Conservation (phyloP, 64 coral and sea anemone species). For the Montipora capricornis region DNA sequence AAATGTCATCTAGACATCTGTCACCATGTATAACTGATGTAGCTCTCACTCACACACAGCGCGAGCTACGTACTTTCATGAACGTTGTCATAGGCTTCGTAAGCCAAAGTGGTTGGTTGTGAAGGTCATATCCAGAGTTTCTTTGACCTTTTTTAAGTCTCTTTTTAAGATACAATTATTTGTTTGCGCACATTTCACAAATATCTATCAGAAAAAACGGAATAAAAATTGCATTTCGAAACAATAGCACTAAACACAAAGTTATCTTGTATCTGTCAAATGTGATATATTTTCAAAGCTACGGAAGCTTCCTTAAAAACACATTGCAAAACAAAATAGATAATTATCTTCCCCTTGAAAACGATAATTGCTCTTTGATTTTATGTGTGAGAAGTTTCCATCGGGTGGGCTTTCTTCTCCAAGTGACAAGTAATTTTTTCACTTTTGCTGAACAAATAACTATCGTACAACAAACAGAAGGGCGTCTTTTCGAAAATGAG, state of each 20-base stretch:
- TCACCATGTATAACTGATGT: too few species aligned
- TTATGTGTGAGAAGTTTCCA: conserved; percentile 32
- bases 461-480: background rate
- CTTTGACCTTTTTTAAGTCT: background rate
- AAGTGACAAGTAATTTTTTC: background rate
- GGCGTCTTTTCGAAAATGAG: background rate
- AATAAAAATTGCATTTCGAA: background rate
- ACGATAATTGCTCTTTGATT: conserved; percentile 13
- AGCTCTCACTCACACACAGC: too few species aligned
- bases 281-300: background rate
- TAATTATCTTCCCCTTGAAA: background rate
- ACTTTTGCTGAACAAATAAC: conserved; percentile 5
- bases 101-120: background rate
- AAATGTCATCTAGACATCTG: too few species aligned
- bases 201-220: background rate
- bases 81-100: too few species aligned
- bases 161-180: background rate
- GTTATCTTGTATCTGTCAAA: too few species aligned
- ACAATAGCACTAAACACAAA: background rate
- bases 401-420: background rate
- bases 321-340: background rate
- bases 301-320: background rate
- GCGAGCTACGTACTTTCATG: too few species aligned
- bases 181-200: background rate
- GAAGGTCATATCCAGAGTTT: background rate